Evolutionary conservation across 2,113 vertebrate species (phyloP).

Genomic region (Phainopepla nitens): DNA sequence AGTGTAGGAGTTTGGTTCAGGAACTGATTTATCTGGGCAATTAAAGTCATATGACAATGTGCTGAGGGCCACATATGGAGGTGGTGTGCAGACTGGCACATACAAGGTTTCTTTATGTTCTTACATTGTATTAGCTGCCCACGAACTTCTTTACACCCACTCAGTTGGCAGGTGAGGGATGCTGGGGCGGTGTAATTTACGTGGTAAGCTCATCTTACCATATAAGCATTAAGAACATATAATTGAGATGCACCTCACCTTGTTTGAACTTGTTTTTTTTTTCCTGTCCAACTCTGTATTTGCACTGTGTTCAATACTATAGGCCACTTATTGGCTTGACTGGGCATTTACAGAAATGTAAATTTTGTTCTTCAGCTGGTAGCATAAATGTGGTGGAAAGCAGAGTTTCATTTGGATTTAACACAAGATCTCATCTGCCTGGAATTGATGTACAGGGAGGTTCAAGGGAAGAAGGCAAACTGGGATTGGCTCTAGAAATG

Average conservation of each 20-base stretch:
- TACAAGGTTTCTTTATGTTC: neutral
- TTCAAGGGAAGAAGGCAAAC: neutral
- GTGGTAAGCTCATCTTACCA: neutral
- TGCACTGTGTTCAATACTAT: neutral
- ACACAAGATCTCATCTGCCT: neutral
- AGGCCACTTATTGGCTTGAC: neutral
- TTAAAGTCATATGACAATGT: neutral
- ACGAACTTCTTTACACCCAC: neutral
- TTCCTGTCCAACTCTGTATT: neutral
- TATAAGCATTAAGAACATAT: neutral
- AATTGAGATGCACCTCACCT: slow-evolving; percentile 25
- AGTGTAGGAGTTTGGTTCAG: neutral
- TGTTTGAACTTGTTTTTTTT: slow-evolving; percentile 19
- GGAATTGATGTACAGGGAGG: neutral
- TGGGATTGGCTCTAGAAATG: neutral
- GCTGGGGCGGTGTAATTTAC: neutral
- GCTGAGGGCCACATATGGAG: neutral
- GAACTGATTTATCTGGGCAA: neutral
- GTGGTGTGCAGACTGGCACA: neutral
- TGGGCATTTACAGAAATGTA: neutral
- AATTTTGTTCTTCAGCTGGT: neutral
- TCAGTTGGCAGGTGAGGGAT: neutral
- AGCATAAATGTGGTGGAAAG: neutral
- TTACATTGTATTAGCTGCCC: neutral
- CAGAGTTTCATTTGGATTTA: neutral